Conservation (phyloP, 2,888 invertebrate species). For the Phyto melanocephala region DNA sequence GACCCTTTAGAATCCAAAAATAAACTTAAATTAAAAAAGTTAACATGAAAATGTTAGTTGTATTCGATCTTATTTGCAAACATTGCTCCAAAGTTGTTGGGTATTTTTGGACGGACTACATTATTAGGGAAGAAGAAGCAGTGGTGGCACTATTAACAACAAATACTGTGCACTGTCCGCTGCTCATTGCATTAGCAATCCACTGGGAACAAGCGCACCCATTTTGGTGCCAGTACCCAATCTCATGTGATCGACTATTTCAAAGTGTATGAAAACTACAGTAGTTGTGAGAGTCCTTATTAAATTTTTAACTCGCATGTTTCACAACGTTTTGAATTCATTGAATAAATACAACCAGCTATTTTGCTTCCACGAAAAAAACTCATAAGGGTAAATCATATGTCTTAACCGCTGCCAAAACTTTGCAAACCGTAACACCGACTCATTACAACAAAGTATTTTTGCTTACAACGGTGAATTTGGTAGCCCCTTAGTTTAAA, state of each 20-base stretch:
- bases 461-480: slow-evolving; percentile 79
- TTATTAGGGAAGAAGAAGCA: slow-evolving; percentile 76
- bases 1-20: no score
- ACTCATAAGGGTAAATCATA: slow-evolving; percentile 71
- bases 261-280: slow-evolving; percentile 73
- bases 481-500: slow-evolving; percentile 74
- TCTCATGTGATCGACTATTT: slow-evolving; percentile 71
- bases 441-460: slow-evolving; percentile 76
- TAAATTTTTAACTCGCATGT: slow-evolving; percentile 81
- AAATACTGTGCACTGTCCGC: slow-evolving; percentile 77
- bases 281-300: slow-evolving; percentile 78
- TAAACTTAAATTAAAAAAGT: no score
- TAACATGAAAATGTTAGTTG: slow-evolving; percentile 72
- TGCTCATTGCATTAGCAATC: slow-evolving; percentile 72
- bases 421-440: slow-evolving; percentile 75
- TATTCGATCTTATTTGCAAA: slow-evolving; percentile 68
- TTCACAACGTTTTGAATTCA: slow-evolving; percentile 71
- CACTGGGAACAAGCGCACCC: slow-evolving; percentile 71
- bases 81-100: slow-evolving; percentile 15
- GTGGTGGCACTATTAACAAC: slow-evolving; percentile 78
- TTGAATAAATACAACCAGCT: slow-evolving; percentile 74
- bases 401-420: slow-evolving; percentile 67
- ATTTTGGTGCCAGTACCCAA: slow-evolving; percentile 70
- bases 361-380: slow-evolving; percentile 73
- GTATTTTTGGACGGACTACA: slow-evolving; percentile 70